Conservation (phyloP, 2,888 invertebrate genomes). For the Germaria angustata region DNA sequence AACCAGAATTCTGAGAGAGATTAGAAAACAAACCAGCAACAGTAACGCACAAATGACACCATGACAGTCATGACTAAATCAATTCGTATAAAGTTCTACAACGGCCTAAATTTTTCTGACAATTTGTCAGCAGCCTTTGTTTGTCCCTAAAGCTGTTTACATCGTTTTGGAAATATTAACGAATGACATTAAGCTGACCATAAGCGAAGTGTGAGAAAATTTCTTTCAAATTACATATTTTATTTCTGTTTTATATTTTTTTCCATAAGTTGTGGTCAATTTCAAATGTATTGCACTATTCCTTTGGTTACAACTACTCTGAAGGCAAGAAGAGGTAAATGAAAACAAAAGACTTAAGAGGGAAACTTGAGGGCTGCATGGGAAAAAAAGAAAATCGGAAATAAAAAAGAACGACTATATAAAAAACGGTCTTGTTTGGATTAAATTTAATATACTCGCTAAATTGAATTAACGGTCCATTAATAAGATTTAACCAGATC, state of each 20-base stretch:
- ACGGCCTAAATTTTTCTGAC: too few species aligned
- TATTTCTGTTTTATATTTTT: background rate
- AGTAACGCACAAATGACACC: conserved; percentile 4
- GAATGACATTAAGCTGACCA: conserved; percentile 50
- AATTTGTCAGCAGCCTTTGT: conserved; percentile 31
- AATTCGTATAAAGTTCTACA: background rate
- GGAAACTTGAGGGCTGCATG: background rate
- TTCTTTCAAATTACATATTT: background rate
- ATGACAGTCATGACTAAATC: conserved; percentile 31
- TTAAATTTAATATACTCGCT: too few species aligned
- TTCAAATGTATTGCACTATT: background rate
- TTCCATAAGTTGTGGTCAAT: background rate
- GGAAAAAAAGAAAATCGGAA: too few species aligned
- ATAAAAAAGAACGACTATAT: too few species aligned
- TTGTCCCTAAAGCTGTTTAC: conserved; percentile 17
- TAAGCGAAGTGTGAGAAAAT: conserved; percentile 58
- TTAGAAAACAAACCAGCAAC: background rate
- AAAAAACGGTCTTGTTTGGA: too few species aligned
- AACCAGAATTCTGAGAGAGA: background rate
- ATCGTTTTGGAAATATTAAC: conserved; percentile 21
- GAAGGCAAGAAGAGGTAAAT: background rate
- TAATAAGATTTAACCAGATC: too few species aligned
- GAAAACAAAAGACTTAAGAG: background rate
- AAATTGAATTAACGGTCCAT: too few species aligned
- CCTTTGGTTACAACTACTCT: background rate